phyloP scores from a whole-genome alignment of 1,140 invertebrate genomes.

The Drosophila kanapiae region DNA sequence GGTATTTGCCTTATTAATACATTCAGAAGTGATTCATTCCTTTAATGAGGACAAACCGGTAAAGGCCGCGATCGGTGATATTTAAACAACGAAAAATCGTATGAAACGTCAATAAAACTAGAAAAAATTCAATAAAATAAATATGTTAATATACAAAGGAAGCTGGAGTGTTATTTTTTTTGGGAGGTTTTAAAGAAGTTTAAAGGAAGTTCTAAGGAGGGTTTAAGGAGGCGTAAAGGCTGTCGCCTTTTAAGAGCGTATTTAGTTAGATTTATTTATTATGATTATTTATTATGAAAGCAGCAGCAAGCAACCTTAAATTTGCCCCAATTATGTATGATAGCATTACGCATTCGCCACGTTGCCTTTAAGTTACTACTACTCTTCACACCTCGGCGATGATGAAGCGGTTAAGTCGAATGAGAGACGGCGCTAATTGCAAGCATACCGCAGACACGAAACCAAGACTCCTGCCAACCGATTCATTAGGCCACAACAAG shows the following conservation, averaged over 20 bases:
- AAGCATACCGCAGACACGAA: slow-evolving; percentile 44
- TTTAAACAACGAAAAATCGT: neutral
- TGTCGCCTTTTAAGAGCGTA: neutral
- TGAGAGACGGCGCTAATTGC: slow-evolving; percentile 43
- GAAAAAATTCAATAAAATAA: neutral
- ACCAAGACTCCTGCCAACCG: slow-evolving; percentile 44
- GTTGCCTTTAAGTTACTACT: slow-evolving; percentile 4
- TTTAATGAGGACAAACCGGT: slow-evolving; percentile 5
- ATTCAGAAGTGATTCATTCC: slow-evolving; percentile 23
- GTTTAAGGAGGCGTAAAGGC: too few species aligned
- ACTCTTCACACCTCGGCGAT: slow-evolving; percentile 22
- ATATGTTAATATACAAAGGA: too few species aligned
- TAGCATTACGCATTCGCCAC: slow-evolving; percentile 9
- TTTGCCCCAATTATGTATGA: neutral
- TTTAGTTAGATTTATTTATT: neutral
- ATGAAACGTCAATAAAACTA: too few species aligned
- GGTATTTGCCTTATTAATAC: slow-evolving; percentile 16
- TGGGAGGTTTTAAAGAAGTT: too few species aligned
- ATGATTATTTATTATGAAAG: neutral
- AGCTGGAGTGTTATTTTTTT: too few species aligned
- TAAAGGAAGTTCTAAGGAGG: too few species aligned
- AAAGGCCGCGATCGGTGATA: neutral
- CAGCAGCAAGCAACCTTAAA: neutral
- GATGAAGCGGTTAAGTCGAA: slow-evolving; percentile 35
- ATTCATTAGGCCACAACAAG: slow-evolving; percentile 60